Evolutionary conservation across 2,888 invertebrate genomes (phyloP).

Genomic region (Ochropleura plecta): DNA sequence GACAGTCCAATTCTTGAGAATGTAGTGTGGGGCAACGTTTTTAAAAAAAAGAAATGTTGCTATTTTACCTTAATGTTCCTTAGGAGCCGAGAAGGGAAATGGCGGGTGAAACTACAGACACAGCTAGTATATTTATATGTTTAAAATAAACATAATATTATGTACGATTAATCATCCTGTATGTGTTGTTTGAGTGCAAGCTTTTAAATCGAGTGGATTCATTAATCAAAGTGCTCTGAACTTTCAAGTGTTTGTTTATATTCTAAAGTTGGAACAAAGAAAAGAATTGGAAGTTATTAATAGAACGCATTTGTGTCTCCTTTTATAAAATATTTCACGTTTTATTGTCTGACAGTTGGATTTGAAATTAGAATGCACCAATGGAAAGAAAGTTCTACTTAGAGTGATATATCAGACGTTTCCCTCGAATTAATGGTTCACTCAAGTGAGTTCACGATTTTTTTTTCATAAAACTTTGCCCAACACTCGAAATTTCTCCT

Average conservation of each 20-base stretch:
- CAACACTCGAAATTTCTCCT: too few species aligned
- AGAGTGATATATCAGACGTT: neutral
- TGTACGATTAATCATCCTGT: constrained; percentile 58
- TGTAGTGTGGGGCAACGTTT: too few species aligned
- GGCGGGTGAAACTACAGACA: neutral
- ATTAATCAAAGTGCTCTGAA: constrained; percentile 59
- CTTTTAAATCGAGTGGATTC: constrained; percentile 56
- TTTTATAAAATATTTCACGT: constrained; percentile 4
- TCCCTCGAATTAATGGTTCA: neutral
- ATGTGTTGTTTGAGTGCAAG: constrained; percentile 58
- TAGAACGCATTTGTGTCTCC: constrained; percentile 20
- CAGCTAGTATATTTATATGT: neutral
- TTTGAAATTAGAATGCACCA: neutral
- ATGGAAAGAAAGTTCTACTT: constrained; percentile 1
- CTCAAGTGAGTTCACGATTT: neutral
- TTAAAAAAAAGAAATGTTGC: too few species aligned
- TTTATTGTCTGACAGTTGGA: neutral
- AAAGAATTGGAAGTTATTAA: constrained; percentile 41
- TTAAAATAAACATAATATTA: constrained; percentile 12
- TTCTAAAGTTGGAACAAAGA: constrained; percentile 51
- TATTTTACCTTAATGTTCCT: neutral
- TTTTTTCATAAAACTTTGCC: too few species aligned
- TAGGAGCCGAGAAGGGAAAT: neutral
- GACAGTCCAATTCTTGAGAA: neutral
- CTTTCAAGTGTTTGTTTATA: constrained; percentile 46